Evolutionary conservation across 2,113 vertebrate genomes (phyloP).

Genomic region (Bufo bufo): DNA sequence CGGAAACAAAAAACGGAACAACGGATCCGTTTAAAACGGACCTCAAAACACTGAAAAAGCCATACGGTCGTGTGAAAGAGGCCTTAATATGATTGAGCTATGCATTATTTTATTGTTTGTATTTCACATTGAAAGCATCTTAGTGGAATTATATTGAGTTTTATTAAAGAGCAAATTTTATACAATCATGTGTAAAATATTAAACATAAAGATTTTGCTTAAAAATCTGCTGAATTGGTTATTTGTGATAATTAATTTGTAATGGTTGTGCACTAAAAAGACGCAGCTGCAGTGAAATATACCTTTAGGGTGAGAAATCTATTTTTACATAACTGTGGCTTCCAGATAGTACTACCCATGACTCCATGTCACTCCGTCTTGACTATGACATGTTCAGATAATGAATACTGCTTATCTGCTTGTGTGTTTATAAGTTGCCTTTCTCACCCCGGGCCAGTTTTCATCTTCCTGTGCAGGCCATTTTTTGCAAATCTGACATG

Average conservation of each 20-base stretch:
- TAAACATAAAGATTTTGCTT: not conserved
- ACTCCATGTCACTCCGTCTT: slow-evolving; percentile 3
- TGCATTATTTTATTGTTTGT: not conserved
- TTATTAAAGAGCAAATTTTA: not conserved
- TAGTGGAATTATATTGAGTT: not conserved
- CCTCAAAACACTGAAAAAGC: too few relatives aligned
- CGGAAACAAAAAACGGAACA: too few relatives aligned
- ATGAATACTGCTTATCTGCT: not conserved
- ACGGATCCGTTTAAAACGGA: too few relatives aligned
- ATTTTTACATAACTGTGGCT: slow-evolving; percentile 33
- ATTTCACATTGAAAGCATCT: not conserved
- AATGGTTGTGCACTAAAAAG: not conserved
- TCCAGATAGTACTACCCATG: slow-evolving; percentile 7
- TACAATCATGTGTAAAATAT: not conserved
- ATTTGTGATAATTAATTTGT: not conserved
- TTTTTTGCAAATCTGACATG: too few relatives aligned
- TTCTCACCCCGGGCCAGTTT: not conserved
- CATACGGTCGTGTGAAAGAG: too few relatives aligned
- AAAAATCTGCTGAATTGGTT: not conserved
- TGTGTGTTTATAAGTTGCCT: not conserved
- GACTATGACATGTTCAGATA: slow-evolving; percentile 10
- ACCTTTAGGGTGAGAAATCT: slow-evolving; percentile 40
- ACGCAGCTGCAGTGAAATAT: slow-evolving; percentile 32
- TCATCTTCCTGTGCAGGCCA: too few relatives aligned
- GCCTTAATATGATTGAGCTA: not conserved